phyloP scores from a whole-genome alignment of 2,888 invertebrate species.

The Ephialtes manifestator region DNA sequence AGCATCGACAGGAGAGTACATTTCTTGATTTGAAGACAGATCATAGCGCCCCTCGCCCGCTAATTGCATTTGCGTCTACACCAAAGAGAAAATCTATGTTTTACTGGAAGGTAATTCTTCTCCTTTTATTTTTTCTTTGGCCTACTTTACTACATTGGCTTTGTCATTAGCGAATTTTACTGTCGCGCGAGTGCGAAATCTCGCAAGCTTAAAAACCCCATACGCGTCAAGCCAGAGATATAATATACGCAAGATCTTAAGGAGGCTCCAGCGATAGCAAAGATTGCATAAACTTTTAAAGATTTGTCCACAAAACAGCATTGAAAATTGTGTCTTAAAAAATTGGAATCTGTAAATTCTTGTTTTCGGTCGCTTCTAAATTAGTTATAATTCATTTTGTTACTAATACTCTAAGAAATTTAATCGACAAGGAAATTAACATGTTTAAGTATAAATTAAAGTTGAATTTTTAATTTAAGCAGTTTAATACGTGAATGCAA shows the following conservation, averaged over 20 bases:
- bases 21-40: slow-evolving; percentile 84
- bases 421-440: no score
- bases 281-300: neutral
- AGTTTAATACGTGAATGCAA: no score
- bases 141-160: slow-evolving; percentile 21
- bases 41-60: slow-evolving; percentile 84
- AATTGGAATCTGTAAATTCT: neutral
- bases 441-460: no score
- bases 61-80: slow-evolving; percentile 85
- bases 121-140: neutral
- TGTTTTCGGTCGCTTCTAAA: neutral
- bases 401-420: no score
- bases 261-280: slow-evolving; percentile 16
- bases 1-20: slow-evolving; percentile 83
- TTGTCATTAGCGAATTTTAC: slow-evolving; percentile 11
- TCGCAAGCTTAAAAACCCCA: slow-evolving; percentile 24
- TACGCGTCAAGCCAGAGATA: slow-evolving; percentile 41
- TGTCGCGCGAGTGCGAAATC: neutral
- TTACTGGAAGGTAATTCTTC: slow-evolving; percentile 29
- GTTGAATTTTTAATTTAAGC: no score
- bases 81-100: slow-evolving; percentile 78
- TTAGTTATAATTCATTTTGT: neutral
- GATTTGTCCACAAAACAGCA: neutral
- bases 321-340: neutral
- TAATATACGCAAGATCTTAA: slow-evolving; percentile 2